Conservation (phyloP, 2,797 vertebrate genomes). For the Linurgus olivaceus region DNA sequence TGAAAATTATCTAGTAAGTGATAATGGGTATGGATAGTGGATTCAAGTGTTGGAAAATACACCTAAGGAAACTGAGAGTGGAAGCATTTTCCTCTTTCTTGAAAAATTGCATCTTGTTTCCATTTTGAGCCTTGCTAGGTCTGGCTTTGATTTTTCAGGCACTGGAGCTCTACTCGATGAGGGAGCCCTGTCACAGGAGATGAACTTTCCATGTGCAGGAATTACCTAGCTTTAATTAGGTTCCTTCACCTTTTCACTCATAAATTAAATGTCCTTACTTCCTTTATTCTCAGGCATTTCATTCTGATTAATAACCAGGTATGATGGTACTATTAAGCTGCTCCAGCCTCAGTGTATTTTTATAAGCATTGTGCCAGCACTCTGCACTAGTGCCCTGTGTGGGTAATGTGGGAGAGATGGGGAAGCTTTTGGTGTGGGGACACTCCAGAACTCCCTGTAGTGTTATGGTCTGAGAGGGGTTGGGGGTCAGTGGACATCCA, state of each 20-base stretch:
- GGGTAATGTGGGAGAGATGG: neutral
- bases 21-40: neutral
- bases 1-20: neutral
- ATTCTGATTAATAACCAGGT: neutral
- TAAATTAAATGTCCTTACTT: neutral
- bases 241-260: neutral
- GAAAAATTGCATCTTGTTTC: neutral
- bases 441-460: neutral
- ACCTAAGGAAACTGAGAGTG: neutral
- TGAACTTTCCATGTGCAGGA: neutral
- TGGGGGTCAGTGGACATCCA: rapidly evolving
- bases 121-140: neutral
- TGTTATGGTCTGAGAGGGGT: rapidly evolving
- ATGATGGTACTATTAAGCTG: neutral
- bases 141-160: neutral
- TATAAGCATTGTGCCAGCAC: neutral
- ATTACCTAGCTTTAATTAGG: neutral
- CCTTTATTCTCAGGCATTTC: neutral
- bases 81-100: neutral
- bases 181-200: neutral
- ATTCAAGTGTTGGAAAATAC: neutral
- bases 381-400: neutral
- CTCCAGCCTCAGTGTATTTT: neutral
- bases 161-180: neutral
- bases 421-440: neutral